Evolutionary conservation across 2,113 vertebrate genomes (phyloP), one percentile per base, ranked within the genome.

Genomic region (Dasypus novemcinctus): DNA sequence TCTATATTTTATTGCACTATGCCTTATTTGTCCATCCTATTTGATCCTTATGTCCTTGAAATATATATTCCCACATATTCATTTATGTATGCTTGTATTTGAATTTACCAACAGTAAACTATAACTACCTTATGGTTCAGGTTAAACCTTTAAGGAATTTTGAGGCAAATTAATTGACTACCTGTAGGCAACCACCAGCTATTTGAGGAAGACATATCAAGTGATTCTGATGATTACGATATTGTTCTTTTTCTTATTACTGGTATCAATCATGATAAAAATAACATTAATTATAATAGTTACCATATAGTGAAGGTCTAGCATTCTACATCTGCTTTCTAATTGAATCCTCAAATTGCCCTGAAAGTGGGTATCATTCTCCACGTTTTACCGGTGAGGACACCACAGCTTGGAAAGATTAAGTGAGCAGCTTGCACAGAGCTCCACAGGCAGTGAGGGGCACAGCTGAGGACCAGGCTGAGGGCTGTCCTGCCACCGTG

Each of bases 121-220:
- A 7, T 9, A 23, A 63, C 7, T 41, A 76, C 1, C 29, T 88
- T 14, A 88, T 54, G 2, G n/a, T n/a, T 90, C 75, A 10, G 4
- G 7, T 49, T 90, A 88, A 85, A 68, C 5, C 46, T 38, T 85
- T 43, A 36, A 1, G 61, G 63, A 72, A 66, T 49, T 49, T 61
- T 75, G 78, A 74, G 43, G 17, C 11, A 36, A 92, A 92, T 72
- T 61, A 64, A 80, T 4, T 74, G 69, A 14, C 12, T 72, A 93
- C 27, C 3, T 57, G 23, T 76, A 21, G 15, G 20, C 11, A 84
- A 23, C 20, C 27, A 57, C 72, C 7, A 38, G 6, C 21, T 91
- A 59, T 59, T 27, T 2, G 78, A 91, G 6, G 25, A 88, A 81
- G 27, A 66, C 7, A 72, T 13, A 29, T 61, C 7, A 94, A 95